Conservation (phyloP, 2,888 invertebrate species). For the Coelopa pilipes region DNA sequence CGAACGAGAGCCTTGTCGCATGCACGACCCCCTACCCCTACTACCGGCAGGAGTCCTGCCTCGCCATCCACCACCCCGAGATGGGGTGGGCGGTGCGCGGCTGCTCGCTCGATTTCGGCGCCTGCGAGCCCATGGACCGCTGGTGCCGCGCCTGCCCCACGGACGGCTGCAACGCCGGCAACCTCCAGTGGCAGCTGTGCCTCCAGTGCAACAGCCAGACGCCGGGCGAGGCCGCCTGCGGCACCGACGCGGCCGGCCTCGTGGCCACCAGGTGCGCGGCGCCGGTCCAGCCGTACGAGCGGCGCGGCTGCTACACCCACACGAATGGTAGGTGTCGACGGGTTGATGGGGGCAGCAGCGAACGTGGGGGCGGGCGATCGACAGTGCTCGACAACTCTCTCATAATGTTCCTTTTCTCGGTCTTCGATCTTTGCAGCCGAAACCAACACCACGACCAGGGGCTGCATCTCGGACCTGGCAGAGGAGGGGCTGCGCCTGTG, state of each 20-base stretch:
- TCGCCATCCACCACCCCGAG: constrained; percentile 38
- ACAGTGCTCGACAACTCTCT: background rate
- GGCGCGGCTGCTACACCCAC: constrained; percentile 45
- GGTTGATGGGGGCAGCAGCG: background rate
- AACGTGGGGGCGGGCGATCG: background rate
- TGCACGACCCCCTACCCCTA: constrained; percentile 43
- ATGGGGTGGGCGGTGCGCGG: constrained; percentile 42
- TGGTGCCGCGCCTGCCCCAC: constrained; percentile 40
- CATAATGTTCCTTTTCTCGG: background rate
- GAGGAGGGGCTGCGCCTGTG: constrained; percentile 50
- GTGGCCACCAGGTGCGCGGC: constrained; percentile 38
- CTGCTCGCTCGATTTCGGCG: constrained; percentile 46
- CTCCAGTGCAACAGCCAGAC: constrained; percentile 43
- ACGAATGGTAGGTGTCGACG: constrained; percentile 40
- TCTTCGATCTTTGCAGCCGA: constrained; percentile 43
- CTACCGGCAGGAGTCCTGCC: constrained; percentile 45
- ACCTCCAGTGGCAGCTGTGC: constrained; percentile 42
- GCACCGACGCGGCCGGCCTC: constrained; percentile 33
- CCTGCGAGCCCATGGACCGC: constrained; percentile 39
- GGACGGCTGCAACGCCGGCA: constrained; percentile 44
- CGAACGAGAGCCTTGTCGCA: constrained; percentile 16
- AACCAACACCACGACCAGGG: constrained; percentile 52
- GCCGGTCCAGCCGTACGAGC: constrained; percentile 38
- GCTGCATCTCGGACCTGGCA: constrained; percentile 53
- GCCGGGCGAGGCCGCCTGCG: constrained; percentile 38